phyloP scores from a whole-genome alignment of 1,140 invertebrate species.

The Nixonia krombeini region DNA sequence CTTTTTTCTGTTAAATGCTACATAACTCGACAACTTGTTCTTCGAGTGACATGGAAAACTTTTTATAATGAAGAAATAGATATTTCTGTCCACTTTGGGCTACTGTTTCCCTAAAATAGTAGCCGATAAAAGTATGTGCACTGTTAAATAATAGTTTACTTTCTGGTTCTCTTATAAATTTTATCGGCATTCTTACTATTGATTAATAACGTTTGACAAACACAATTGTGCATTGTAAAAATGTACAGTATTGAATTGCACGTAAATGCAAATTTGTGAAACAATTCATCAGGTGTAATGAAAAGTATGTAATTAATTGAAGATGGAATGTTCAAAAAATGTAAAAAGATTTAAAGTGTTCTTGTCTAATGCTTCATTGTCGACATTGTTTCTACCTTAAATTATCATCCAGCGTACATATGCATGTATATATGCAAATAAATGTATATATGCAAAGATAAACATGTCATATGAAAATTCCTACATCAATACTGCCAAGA shows the following conservation, averaged over 20 bases:
- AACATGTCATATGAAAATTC: slow-evolving; percentile 10
- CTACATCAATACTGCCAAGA: slow-evolving; percentile 4
- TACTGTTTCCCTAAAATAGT: too few relatives aligned
- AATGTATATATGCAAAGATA: slow-evolving; percentile 3
- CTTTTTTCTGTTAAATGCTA: slow-evolving; percentile 20
- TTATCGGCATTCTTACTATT: too few relatives aligned
- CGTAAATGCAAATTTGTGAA: slow-evolving; percentile 35
- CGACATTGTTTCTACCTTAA: slow-evolving; percentile 5
- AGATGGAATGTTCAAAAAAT: background rate
- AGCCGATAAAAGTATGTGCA: slow-evolving; percentile 41
- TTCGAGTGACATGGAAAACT: slow-evolving; percentile 24
- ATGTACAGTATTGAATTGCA: too few relatives aligned
- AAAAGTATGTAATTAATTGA: background rate
- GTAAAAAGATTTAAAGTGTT: slow-evolving; percentile 7
- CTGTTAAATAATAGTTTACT: too few relatives aligned
- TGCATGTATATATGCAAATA: slow-evolving; percentile 1
- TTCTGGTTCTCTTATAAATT: too few relatives aligned
- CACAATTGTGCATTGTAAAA: too few relatives aligned
- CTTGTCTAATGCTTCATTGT: slow-evolving; percentile 10
- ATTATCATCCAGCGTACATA: too few relatives aligned
- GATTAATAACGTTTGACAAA: too few relatives aligned
- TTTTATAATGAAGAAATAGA: slow-evolving; percentile 39
- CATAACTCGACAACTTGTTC: slow-evolving; percentile 9
- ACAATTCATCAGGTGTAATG: slow-evolving; percentile 12
- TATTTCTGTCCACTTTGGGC: slow-evolving; percentile 45